Evolutionary conservation across 1,140 invertebrate genomes (phyloP), one percentile per base, ranked within the genome.

Genomic region (Drosophila tropicalis): DNA sequence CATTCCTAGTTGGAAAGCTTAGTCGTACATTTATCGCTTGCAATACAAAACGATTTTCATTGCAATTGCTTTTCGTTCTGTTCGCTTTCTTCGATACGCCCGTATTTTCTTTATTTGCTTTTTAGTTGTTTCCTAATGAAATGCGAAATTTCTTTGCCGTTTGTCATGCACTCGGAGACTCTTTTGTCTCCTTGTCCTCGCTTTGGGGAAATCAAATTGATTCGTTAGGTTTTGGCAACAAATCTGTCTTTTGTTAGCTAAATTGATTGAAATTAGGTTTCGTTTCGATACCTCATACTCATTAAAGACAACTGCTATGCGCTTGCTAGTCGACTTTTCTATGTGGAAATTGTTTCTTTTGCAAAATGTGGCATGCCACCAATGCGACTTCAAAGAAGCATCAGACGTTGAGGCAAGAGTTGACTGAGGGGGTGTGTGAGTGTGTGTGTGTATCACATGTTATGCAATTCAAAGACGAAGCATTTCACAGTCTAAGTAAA

Each of bases 261-360:
- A 86, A 86, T 86, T 87, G 82, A 86, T 86, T 86, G 79, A 87
- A 86, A 86, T 86, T 86, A 63, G 83, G 75, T 86, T 86, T 51
- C 44, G 19, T 19, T 51, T 51, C 44, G 5, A 29, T 51, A 39
- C 25, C 9, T 58, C 66, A 22, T 51, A 2, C 19, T 51, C 44
- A 51, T 51, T 51, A 22, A 10, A 51, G 17, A 1, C 15, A 15
- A 19, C 44, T 47, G 15, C 15, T 17, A 47, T 6, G 15, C 44
- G 44, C 4, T 51, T 61, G 29, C 9, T 51, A 19, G 32, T 17
- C 15, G 19, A 47, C 17, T 39, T 13, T 39, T 39, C 9, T 60
- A 22, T 62, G 63, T 29, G 57, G 51, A 54, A 67, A 75, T 67
- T 67, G 6, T 12, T 13, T 36, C 22, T 15, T 19, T 64, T 34